These are phyloP conservation scores for Trichogramma evanescens DNA, from an alignment of 2,888 invertebrate species.

Conservation along the genomic window DNA sequence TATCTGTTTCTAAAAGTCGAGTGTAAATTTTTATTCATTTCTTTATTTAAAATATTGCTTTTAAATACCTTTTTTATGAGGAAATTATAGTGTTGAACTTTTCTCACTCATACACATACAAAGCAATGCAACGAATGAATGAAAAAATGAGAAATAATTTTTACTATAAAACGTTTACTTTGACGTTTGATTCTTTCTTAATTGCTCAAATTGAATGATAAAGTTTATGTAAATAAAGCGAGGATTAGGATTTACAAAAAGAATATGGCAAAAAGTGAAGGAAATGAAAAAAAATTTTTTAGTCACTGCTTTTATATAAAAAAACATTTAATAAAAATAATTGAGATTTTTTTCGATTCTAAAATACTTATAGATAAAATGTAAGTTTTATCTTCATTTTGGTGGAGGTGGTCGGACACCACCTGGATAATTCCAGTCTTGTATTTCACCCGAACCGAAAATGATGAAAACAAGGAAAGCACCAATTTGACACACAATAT, in stretches of 20 bases:
- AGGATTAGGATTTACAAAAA: background rate
- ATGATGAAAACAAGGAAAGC: constrained; percentile 33
- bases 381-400: background rate
- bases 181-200: background rate
- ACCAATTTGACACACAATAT: constrained; percentile 29
- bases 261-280: background rate
- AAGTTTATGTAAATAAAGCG: background rate
- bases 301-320: background rate
- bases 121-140: background rate
- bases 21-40: too few relatives aligned
- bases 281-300: background rate
- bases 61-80: too few relatives aligned
- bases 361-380: background rate
- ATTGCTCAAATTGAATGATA: too few relatives aligned
- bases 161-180: background rate
- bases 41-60: too few relatives aligned
- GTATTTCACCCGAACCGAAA: constrained; percentile 41
- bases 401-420: constrained; percentile 2
- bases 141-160: background rate
- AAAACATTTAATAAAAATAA: background rate
- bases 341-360: background rate
- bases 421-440: constrained; percentile 38
- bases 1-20: too few relatives aligned
- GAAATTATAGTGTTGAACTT: background rate
- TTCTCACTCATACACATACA: background rate